Evolutionary conservation across 2,888 invertebrate species (phyloP).

Genomic region (Criorhina ranunculi): DNA sequence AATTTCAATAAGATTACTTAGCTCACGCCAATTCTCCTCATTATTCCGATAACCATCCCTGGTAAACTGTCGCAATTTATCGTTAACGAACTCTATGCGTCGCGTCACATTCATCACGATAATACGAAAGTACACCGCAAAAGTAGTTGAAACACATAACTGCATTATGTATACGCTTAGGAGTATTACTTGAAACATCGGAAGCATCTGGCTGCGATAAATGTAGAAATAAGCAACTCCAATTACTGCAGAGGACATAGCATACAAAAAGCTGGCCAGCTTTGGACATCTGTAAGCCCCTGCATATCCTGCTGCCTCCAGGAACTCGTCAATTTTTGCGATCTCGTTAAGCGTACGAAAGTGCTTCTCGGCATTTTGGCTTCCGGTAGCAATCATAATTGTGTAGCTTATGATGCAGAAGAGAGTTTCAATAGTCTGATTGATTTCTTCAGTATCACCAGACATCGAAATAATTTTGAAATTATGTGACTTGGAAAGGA

Average conservation of each 20-base stretch:
- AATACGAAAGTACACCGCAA: slow-evolving; percentile 79
- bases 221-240: slow-evolving; percentile 79
- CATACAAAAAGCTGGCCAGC: slow-evolving; percentile 61
- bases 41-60: slow-evolving; percentile 49
- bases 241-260: slow-evolving; percentile 73
- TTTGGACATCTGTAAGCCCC: slow-evolving; percentile 77
- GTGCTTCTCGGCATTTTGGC: slow-evolving; percentile 78
- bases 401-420: slow-evolving; percentile 80
- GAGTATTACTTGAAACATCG: slow-evolving; percentile 72
- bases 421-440: slow-evolving; percentile 80
- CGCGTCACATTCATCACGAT: slow-evolving; percentile 78
- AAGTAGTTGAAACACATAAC: slow-evolving; percentile 78
- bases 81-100: slow-evolving; percentile 79
- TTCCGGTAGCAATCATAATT: slow-evolving; percentile 78
- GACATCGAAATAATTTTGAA: slow-evolving; percentile 78
- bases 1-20: slow-evolving; percentile 81
- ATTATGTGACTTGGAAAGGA: slow-evolving; percentile 77
- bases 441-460: slow-evolving; percentile 80
- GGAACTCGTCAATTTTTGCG: slow-evolving; percentile 78
- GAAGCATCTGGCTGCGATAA: slow-evolving; percentile 76
- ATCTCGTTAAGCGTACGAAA: slow-evolving; percentile 79
- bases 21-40: slow-evolving; percentile 79
- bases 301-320: slow-evolving; percentile 77
- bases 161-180: slow-evolving; percentile 79
- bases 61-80: slow-evolving; percentile 77